Evolutionary conservation across 2,888 invertebrate species (phyloP), one percentile per base, ranked within the genome.

Genomic region (Epirrhoe alternata): DNA sequence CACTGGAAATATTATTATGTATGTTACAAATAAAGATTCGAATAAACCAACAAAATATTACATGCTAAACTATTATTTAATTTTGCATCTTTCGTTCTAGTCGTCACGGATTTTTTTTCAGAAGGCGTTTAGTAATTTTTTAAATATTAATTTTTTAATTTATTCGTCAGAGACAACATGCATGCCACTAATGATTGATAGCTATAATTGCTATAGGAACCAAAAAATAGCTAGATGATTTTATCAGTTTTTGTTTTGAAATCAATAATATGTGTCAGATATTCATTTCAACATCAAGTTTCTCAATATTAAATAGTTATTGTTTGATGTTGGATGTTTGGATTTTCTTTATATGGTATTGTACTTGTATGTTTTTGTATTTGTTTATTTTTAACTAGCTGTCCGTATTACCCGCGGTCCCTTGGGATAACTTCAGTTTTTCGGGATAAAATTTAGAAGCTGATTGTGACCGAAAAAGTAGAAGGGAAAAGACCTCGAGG

Each of bases 151-250:
- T 50, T 24, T 24, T 17, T 24, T 38, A 79, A 80, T 78, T 70
- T 75, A 70, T 60, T 70, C 69, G 50, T 55, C 70, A 47, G 65
- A 66, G 69, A 66, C 62, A 73, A 77, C 84, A 77, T 81, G 86
- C 87, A 86, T 82, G 80, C 80, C 78, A 73, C 78, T 80, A 81
- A 70, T 78, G 76, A 74, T 5, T 42, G 38, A 24, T 42, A 42
- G 38, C 38, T 42, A 42, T 12, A 12, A 42, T 42, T 42, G 38
- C 38, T 47, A 54, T 30, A 35, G 30, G 31, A 17, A 63, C 45
- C 51, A 42, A 24, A 38, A 58, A 59, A 49, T 42, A 33, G 67
- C 52, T 52, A 56, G 31, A 35, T 63, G 51, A 58, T 56, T 47
- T 33, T 42, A 59, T 38, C 24, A 58, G 12, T 47, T 42, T 42